phyloP scores from a whole-genome alignment of 2,888 invertebrate species.

The Blomia tropicalis region DNA sequence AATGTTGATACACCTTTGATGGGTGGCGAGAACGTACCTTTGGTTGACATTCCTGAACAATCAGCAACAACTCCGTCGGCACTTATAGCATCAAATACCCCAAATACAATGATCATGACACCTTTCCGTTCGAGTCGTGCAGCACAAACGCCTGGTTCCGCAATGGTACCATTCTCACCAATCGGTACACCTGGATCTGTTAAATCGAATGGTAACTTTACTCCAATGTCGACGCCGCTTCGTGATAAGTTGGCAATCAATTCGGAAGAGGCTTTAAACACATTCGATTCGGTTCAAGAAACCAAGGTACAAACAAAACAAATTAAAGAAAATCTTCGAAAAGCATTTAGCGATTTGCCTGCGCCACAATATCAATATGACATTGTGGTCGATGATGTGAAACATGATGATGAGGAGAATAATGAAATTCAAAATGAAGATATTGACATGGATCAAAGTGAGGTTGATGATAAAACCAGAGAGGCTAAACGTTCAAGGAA shows the following conservation, averaged over 20 bases:
- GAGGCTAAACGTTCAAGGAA: constrained; percentile 44
- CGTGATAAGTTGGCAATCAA: constrained; percentile 91
- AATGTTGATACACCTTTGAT: constrained; percentile 95
- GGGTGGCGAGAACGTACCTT: constrained; percentile 81
- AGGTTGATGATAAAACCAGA: constrained; percentile 43
- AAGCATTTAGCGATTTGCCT: constrained; percentile 64
- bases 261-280: constrained; percentile 57
- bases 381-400: constrained; percentile 75
- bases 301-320: constrained; percentile 34
- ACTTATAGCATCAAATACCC: constrained; percentile 44
- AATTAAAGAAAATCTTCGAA: constrained; percentile 54
- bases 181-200: constrained; percentile 15
- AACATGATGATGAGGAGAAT: constrained; percentile 39
- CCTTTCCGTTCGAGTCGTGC: constrained; percentile 48
- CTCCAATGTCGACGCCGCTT: constrained; percentile 49
- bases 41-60: constrained; percentile 57
- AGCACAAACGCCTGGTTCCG: constrained; percentile 20
- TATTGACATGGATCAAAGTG: constrained; percentile 37
- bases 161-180: constrained; percentile 24
- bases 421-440: constrained; percentile 48
- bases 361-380: constrained; percentile 92
- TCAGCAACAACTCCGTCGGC: constrained; percentile 47
- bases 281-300: constrained; percentile 31
- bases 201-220: constrained; percentile 4
- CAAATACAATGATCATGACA: constrained; percentile 75